Evolutionary conservation across 2,797 vertebrate genomes (phyloP).

Genomic region (Ptychobarbus kaznakovi): DNA sequence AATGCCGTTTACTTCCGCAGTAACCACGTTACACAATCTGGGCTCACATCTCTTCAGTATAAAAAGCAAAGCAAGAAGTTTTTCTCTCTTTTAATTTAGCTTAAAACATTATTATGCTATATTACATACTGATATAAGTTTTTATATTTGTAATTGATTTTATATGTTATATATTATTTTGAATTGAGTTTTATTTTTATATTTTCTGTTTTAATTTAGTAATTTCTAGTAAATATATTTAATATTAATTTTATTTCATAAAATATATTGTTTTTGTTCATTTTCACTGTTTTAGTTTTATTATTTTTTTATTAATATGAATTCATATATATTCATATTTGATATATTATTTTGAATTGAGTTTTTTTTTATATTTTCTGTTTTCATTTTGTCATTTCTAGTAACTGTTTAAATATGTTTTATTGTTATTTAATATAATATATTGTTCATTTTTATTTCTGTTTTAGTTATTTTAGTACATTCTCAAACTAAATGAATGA

Average conservation of each 20-base stretch:
- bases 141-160: not conserved
- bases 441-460: not conserved
- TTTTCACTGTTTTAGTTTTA: not conserved
- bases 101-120: not conserved
- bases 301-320: no score
- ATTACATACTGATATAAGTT: not conserved
- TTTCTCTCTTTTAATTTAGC: constrained; percentile 8
- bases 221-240: not conserved
- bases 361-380: not conserved
- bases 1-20: constrained; percentile 72
- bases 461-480: not conserved
- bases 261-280: not conserved
- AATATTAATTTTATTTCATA: not conserved
- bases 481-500: not conserved
- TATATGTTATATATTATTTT: not conserved
- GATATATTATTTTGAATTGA: not conserved
- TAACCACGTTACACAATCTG: constrained; percentile 57
- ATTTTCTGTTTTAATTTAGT: not conserved
- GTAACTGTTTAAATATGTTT: not conserved
- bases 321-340: not conserved
- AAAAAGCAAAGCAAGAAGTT: constrained; percentile 36
- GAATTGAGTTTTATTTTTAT: not conserved
- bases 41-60: constrained; percentile 35
- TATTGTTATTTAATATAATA: not conserved
- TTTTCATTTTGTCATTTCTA: not conserved